Base-by-base conservation (phyloP, 2,888 invertebrate genomes). In the Leucophenga montana region DNA sequence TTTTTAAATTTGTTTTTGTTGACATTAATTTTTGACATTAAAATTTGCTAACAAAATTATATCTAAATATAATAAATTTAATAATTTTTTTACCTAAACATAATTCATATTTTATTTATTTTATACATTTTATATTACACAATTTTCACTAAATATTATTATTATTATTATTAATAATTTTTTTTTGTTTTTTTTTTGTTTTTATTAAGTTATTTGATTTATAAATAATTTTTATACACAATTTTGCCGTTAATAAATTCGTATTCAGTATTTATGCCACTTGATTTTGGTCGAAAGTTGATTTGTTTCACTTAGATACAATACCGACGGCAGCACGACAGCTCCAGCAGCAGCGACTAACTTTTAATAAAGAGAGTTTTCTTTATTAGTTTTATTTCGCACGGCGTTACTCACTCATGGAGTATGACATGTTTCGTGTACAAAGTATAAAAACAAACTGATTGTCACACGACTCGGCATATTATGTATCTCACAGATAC, bases 361-460 rank as follows among this genome's bases (percentile, higher is more conserved):
- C 16, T 61, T 39, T 33, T 16, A 39, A n/a, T 61, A 22, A 18
- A 54, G 22, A 18, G 54, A 11, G 54, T 20, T 54, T 54, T 20
- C 20, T 54, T 39, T 54, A 54, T 54, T 33, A 53, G 11, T 54
- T 54, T 54, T 22, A 20, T 54, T 54, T 8, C 22, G n/a, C 8
- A 66, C 69, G 69, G 71, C 79, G 66, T 64, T 39, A 27, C 62
- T 31, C 57, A 66, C 74, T 65, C 67, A 67, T 73, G 73, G 70
- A 77, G 82, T 77, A 72, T 80, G 78, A 82, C 85, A 85, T 86
- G 85, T 83, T 85, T 77, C 84, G 78, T 79, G 86, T 78, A 78
- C 86, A 78, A 80, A 79, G 85, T 81, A 78, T 85, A 80, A 85
- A 86, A 86, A 83, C 85, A 85, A 85, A 86, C 85, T 86, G 81